Base-by-base conservation (phyloP, 2,888 invertebrate species). In the Agrochola macilenta region DNA sequence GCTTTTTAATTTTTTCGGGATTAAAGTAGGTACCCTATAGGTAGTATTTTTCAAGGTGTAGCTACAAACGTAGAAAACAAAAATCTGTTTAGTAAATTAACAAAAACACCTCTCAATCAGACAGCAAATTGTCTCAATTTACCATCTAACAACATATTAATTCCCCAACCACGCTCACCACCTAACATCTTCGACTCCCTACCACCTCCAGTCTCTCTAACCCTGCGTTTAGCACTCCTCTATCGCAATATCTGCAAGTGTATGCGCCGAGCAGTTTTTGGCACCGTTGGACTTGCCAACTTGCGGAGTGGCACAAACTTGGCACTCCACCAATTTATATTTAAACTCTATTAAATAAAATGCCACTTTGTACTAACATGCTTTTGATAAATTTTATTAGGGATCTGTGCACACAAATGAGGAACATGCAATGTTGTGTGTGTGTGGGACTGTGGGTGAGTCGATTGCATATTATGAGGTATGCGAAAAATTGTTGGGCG, bases 301-400 rank as follows among this genome's bases (percentile, higher is more conserved):
- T 85, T 82, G 87, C 88, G 69, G 88, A 84, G 86, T 83, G 84
- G 84, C 87, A 80, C 69, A 79, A 74, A 79, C 87, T 92, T 93
- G 93, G 93, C 93, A 93, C 83, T 69, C 78, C 73, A 91, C 92
- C 92, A 92, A 92, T 91, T 91, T 92, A 92, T 92, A 92, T 92
- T 92, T 92, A 91, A 92, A 92, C 90, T 86, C 90, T 92, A 92
- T 92, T 92, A 90, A 92, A 92, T 92, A 92, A 92, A 92, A 91
- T 88, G 89, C 88, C 91, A 90, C 91, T 92, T 91, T 87, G 87
- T 88, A 82, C 90, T 87, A 89, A 87, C 90, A 90, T 88, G 89
- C 73, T 88, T 87, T 85, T 86, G 87, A 90, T 89, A 89, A 90
- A 91, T 90, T 88, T 90, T 87, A 85, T 87, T 88, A 85, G 77